Percentiles rank a stretch among this genome's conserved stretches.
Evolutionary conservation across 2,888 invertebrate genomes (phyloP).

Genomic region (Blastobasis adustella): DNA sequence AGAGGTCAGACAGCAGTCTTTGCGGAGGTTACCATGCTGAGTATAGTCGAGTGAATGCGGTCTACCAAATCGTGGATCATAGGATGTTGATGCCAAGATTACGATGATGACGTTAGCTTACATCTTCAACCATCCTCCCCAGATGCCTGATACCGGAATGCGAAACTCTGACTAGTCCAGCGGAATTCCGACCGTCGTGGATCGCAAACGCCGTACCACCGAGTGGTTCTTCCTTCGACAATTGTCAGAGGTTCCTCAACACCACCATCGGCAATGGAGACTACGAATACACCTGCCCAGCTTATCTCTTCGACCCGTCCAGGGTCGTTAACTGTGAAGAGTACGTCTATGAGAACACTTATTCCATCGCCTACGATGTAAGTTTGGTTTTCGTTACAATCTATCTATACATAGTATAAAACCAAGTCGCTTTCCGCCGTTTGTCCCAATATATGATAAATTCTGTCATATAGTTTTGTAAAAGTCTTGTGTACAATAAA

Average conservation of each 20-base stretch:
- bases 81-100: too few species aligned
- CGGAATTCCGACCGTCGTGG: constrained; percentile 37
- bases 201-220: constrained; percentile 37
- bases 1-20: too few species aligned
- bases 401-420: too few species aligned
- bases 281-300: constrained; percentile 2
- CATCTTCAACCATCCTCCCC: neutral
- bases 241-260: constrained; percentile 5
- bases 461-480: too few species aligned
- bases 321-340: constrained; percentile 3
- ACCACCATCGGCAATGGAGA: neutral
- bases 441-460: too few species aligned
- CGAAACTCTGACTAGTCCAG: constrained; percentile 25
- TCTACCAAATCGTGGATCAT: too few species aligned
- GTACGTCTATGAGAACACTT: constrained; percentile 9
- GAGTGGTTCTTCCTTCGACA: constrained; percentile 4
- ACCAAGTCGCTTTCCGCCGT: too few species aligned
- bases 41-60: too few species aligned
- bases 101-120: too few species aligned
- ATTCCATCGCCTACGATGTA: constrained; percentile 10
- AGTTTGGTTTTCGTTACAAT: constrained; percentile 1
- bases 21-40: too few species aligned
- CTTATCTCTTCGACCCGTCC: constrained; percentile 2
- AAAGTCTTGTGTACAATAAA: too few species aligned
- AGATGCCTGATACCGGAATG: constrained; percentile 55